Percentiles rank a stretch among this genome's conserved stretches.
Conservation (phyloP, 2,113 vertebrate species). For the Clarias batrachus region DNA sequence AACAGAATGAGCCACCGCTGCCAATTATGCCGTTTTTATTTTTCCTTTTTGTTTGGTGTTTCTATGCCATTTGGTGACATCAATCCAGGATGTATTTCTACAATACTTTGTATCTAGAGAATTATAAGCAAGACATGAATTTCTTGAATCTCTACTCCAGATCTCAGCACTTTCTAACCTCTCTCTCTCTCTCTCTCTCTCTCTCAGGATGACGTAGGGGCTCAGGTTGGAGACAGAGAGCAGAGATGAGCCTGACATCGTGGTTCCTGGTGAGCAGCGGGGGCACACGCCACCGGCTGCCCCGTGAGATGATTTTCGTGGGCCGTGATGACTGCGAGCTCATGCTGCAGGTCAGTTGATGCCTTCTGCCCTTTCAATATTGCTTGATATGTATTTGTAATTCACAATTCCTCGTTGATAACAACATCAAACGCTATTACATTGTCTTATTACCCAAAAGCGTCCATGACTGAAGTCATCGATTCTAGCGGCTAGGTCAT, state of each 20-base stretch:
- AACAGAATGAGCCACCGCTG: too few species aligned
- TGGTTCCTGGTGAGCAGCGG: conserved; percentile 99
- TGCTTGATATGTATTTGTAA: not conserved
- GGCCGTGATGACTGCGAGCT: conserved; percentile 98
- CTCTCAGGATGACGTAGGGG: conserved; percentile 85
- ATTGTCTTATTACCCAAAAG: not conserved
- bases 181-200: not conserved
- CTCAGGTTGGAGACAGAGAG: conserved; percentile 61
- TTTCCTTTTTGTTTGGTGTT: not conserved
- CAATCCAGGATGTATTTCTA: not conserved
- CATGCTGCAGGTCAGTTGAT: conserved; percentile 92
- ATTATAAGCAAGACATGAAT: not conserved
- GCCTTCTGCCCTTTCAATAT: not conserved
- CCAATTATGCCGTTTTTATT: not conserved
- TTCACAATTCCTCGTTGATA: not conserved
- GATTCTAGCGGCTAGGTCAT: not conserved
- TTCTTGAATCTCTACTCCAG: not conserved
- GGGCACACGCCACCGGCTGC: conserved; percentile 94
- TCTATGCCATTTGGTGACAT: not conserved
- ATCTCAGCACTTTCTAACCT: not conserved
- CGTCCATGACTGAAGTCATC: not conserved
- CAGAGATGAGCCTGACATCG: conserved; percentile 96
- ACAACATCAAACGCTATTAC: not conserved
- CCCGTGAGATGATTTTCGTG: conserved; percentile 99
- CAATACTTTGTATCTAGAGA: not conserved